Conservation (phyloP, 2,797 vertebrate species). For the Premnoplex brunnescens region DNA sequence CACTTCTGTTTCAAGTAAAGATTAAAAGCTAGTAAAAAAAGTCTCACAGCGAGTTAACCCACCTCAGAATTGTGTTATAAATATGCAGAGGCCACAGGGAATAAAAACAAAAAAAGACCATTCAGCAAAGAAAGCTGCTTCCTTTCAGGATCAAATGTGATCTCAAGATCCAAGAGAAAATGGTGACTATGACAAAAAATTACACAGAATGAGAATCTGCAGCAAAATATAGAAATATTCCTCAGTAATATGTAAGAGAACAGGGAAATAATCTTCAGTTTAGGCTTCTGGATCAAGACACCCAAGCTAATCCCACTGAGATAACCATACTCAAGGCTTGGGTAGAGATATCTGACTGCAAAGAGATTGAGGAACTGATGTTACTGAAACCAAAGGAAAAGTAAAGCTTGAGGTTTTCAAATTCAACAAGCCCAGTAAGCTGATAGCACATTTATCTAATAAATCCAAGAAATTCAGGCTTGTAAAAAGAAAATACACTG, state of each 20-base stretch:
- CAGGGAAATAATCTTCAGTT: neutral
- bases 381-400: neutral
- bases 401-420: neutral
- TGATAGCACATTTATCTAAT: neutral
- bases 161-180: neutral
- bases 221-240: neutral
- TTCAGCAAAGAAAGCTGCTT: conserved; percentile 4
- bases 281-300: neutral
- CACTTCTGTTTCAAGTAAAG: conserved; percentile 24
- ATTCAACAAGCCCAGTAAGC: neutral
- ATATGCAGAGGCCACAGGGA: conserved; percentile 16
- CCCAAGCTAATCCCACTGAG: neutral
- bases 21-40: conserved; percentile 31
- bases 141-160: neutral
- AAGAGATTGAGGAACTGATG: neutral
- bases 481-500: neutral
- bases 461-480: neutral
- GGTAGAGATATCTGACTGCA: neutral
- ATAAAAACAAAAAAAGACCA: neutral
- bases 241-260: neutral
- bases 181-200: neutral
- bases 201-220: neutral
- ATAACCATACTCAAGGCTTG: neutral
- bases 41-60: conserved; percentile 11
- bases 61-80: neutral